phyloP scores from a whole-genome alignment of 2,797 vertebrate species.

The Eremophila alpestris region DNA sequence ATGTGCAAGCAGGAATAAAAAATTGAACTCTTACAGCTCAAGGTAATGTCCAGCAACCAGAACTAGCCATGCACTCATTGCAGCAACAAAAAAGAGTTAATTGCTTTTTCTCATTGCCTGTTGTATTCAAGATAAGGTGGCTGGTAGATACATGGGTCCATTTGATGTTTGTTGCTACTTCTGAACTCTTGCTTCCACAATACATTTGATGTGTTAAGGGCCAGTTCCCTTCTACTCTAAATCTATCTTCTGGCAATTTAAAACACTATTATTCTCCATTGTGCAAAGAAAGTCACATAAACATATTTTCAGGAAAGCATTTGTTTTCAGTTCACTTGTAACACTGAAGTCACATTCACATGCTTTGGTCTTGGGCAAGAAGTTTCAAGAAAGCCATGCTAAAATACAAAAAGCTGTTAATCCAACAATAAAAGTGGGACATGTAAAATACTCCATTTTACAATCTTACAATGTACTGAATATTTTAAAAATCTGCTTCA shows the following conservation, averaged over 20 bases:
- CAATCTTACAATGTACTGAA: not conserved
- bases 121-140: slow-evolving; percentile 19
- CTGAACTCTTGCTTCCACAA: not conserved
- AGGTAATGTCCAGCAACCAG: not conserved
- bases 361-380: not conserved
- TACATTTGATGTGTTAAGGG: not conserved
- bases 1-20: not conserved
- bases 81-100: not conserved
- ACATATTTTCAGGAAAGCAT: not conserved
- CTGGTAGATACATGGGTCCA: not conserved
- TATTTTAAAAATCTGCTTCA: not conserved
- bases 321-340: not conserved
- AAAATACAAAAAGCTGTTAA: not conserved
- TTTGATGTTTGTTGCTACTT: not conserved
- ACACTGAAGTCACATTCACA: not conserved
- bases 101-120: not conserved
- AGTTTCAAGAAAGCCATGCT: not conserved
- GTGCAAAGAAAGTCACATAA: not conserved
- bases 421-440: not conserved
- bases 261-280: not conserved
- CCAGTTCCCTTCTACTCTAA: not conserved
- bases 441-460: not conserved
- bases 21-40: not conserved
- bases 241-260: not conserved
- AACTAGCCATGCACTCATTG: not conserved